Conservation (phyloP, 2,797 vertebrate species). For the Clarias laeviceps region DNA sequence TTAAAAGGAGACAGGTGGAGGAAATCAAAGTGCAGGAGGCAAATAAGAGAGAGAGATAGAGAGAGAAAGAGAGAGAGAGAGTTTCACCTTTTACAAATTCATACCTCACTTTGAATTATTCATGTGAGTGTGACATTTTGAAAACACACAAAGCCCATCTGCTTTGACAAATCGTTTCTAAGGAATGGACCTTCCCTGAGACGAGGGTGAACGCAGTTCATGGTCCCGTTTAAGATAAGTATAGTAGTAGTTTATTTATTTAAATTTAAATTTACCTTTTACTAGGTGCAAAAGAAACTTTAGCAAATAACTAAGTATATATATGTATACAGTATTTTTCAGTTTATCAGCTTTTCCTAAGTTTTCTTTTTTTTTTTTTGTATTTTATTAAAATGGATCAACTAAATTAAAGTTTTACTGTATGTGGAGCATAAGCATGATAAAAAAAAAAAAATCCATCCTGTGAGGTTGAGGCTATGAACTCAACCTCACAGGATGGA, state of each 20-base stretch:
- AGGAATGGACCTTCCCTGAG: constrained; percentile 57
- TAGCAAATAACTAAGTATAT: too few species aligned
- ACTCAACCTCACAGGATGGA: not conserved
- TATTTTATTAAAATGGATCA: not conserved
- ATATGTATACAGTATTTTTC: too few species aligned
- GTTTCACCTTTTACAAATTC: constrained; percentile 58
- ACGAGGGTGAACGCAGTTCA: constrained; percentile 17
- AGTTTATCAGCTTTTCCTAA: too few species aligned
- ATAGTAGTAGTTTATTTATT: not conserved
- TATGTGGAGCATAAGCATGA: not conserved
- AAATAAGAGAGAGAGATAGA: constrained; percentile 25
- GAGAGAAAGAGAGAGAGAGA: constrained; percentile 30
- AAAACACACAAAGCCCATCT: constrained; percentile 57
- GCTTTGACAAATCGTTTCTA: constrained; percentile 60
- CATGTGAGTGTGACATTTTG: constrained; percentile 54
- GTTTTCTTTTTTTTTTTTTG: too few species aligned
- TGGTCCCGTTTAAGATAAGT: not conserved
- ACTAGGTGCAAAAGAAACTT: too few species aligned
- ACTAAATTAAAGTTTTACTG: not conserved
- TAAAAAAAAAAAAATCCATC: too few species aligned
- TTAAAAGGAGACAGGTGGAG: constrained; percentile 55
- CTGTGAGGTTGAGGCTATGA: too few species aligned
- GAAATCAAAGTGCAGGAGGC: constrained; percentile 35
- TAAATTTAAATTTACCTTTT: too few species aligned
- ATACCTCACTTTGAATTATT: constrained; percentile 60